These are phyloP conservation scores for Acomys russatus DNA, from an alignment of 2,797 vertebrate species.

Conservation along the genomic window DNA sequence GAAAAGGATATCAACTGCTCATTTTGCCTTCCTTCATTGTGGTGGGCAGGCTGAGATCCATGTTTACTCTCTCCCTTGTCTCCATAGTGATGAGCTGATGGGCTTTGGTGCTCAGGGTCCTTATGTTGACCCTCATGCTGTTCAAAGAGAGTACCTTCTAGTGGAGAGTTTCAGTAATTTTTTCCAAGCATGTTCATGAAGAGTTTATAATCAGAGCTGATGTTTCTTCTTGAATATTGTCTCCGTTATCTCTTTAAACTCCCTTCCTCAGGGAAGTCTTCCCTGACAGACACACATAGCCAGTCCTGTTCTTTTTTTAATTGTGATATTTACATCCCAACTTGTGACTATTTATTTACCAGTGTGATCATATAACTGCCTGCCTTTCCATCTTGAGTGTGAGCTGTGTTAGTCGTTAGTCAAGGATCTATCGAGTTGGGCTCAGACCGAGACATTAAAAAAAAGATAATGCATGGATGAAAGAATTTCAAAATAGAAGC, in stretches of 20 bases:
- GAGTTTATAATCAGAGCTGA: background rate
- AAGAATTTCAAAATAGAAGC: slow-evolving; percentile 40
- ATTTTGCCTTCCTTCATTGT: background rate
- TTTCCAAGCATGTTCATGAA: background rate
- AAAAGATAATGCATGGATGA: background rate
- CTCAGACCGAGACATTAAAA: background rate
- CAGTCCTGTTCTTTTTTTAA: background rate
- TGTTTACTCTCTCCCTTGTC: background rate
- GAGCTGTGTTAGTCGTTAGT: background rate
- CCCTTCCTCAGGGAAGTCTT: background rate
- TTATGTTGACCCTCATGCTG: accelerated
- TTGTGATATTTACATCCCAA: background rate
- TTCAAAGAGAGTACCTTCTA: background rate
- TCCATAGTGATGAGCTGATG: background rate
- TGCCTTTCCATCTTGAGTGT: background rate
- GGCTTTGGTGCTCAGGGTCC: background rate
- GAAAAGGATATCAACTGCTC: background rate
- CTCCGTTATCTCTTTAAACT: background rate
- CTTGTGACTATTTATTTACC: background rate
- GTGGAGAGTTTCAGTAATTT: background rate
- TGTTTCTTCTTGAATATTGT: background rate
- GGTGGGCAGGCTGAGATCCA: background rate
- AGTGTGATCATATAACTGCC: background rate
- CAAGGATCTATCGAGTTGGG: background rate
- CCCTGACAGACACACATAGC: background rate